Conservation (phyloP, 1,140 invertebrate genomes). For the Drosophila truncata region DNA sequence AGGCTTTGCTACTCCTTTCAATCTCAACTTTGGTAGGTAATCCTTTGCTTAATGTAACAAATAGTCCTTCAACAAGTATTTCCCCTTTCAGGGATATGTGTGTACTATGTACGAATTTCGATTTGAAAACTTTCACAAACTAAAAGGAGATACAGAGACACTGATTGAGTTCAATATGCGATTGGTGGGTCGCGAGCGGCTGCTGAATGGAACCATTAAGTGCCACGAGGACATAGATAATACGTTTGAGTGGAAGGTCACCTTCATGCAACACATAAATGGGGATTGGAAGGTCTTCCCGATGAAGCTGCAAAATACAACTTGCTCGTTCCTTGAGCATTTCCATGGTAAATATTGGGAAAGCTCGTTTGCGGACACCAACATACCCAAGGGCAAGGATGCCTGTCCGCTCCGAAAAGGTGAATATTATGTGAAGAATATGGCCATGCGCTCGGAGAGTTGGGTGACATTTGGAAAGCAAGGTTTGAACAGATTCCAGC, state of each 20-base stretch:
- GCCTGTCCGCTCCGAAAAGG: slow-evolving; percentile 3
- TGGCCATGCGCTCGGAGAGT: neutral
- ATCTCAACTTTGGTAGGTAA: neutral
- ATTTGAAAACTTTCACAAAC: neutral
- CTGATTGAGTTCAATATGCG: slow-evolving; percentile 6
- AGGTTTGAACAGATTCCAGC: neutral
- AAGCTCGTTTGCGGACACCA: neutral
- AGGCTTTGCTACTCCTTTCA: neutral
- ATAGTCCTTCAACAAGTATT: too few relatives aligned
- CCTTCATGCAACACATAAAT: neutral
- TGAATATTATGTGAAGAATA: slow-evolving; percentile 7
- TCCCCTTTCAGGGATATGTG: neutral
- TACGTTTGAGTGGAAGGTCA: neutral
- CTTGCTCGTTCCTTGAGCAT: neutral
- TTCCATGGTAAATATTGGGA: slow-evolving; percentile 2
- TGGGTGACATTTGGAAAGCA: neutral
- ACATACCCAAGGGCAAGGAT: neutral
- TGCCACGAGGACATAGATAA: neutral
- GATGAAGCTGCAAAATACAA: neutral
- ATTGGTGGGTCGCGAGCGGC: neutral
- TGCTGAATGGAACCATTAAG: neutral
- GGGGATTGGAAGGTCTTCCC: slow-evolving; percentile 1
- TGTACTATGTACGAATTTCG: neutral
- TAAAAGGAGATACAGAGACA: slow-evolving; percentile 5
- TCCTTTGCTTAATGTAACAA: neutral